These are phyloP conservation scores for Armadillidium nasatum DNA, from an alignment of 1,140 invertebrate species.

Conservation along the genomic window DNA sequence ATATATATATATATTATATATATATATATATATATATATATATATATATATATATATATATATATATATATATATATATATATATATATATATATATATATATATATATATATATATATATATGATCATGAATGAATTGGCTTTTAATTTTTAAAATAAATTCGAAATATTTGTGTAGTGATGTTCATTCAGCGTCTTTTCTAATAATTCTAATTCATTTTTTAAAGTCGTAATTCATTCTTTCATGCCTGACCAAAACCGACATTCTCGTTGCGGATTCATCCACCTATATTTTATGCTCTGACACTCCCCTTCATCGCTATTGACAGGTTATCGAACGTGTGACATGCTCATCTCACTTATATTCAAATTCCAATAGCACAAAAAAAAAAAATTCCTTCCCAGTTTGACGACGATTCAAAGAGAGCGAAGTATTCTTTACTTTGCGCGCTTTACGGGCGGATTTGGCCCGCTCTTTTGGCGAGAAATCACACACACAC, in stretches of 20 bases:
- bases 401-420: slow-evolving; percentile 15
- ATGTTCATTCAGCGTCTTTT: too few species aligned
- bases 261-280: neutral
- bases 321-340: slow-evolving; percentile 38
- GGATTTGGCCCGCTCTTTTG: too few species aligned
- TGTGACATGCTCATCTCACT: slow-evolving; percentile 34
- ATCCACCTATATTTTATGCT: slow-evolving; percentile 1
- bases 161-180: neutral
- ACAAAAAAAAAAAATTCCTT: too few species aligned
- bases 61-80: slow-evolving; percentile 1
- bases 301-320: slow-evolving; percentile 45
- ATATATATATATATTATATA: neutral
- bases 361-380: slow-evolving; percentile 39
- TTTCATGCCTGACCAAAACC: neutral
- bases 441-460: slow-evolving; percentile 25
- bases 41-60: neutral
- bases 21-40: neutral
- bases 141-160: neutral
- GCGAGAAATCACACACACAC: too few species aligned
- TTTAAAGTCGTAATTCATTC: neutral
- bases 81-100: slow-evolving; percentile 1
- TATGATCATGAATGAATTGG: neutral
- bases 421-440: slow-evolving; percentile 30
- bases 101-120: slow-evolving; percentile 6
- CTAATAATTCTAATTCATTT: neutral